phyloP scores from a whole-genome alignment of 2,113 vertebrate genomes.

The Mohoua ochrocephala region DNA sequence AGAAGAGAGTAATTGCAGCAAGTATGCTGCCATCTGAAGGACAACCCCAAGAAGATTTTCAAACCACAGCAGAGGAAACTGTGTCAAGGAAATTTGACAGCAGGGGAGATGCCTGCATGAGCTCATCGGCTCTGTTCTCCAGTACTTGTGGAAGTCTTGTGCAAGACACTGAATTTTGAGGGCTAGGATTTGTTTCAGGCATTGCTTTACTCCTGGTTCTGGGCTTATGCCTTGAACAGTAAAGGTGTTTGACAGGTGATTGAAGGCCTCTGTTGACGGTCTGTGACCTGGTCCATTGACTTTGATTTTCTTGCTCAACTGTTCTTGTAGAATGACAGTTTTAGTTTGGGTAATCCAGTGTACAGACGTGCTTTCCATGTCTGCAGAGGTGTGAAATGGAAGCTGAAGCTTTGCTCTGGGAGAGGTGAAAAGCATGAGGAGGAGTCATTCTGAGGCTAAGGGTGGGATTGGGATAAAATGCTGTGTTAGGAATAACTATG shows the following conservation, averaged over 20 bases:
- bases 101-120: neutral
- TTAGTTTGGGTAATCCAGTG: neutral
- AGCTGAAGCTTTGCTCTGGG: neutral
- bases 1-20: slow-evolving; percentile 21
- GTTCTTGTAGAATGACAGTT: neutral
- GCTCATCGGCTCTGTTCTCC: neutral
- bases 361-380: neutral
- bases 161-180: neutral
- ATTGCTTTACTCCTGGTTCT: neutral
- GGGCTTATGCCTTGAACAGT: neutral
- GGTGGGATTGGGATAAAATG: neutral
- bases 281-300: neutral
- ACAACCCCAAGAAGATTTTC: neutral
- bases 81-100: neutral
- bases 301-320: neutral
- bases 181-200: neutral
- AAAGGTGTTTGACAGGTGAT: neutral
- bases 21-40: neutral
- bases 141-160: neutral
- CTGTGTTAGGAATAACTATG: neutral
- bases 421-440: neutral
- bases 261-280: neutral
- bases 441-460: neutral
- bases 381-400: neutral
- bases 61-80: neutral